A percentile compares a stretch with the other conserved stretches of the same genome.
phyloP scores from a whole-genome alignment of 2,113 vertebrate genomes.

The Zootoca vivipara region DNA sequence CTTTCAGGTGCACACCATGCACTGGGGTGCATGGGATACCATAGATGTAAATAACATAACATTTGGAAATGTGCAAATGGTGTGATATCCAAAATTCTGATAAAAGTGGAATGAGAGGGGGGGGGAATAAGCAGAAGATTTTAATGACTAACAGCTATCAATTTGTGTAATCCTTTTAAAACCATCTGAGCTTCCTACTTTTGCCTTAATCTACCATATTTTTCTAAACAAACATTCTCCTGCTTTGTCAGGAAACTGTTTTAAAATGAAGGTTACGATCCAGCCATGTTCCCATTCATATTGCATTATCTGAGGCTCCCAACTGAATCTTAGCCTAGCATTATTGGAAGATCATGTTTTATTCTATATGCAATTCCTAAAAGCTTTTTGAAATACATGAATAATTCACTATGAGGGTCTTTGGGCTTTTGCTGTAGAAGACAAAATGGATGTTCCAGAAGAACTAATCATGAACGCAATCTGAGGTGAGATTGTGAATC shows the following conservation, averaged over 20 bases:
- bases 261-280: constrained; percentile 53
- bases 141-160: background rate
- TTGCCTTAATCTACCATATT: rapidly evolving
- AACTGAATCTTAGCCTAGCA: constrained; percentile 67
- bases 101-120: too few species aligned
- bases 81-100: too few species aligned
- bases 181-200: background rate
- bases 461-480: constrained; percentile 31
- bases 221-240: constrained; percentile 13
- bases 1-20: too few species aligned
- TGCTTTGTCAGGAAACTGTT: constrained; percentile 40
- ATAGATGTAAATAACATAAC: too few species aligned
- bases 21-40: too few species aligned
- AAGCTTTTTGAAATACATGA: constrained; percentile 72
- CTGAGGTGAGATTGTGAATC: constrained; percentile 47
- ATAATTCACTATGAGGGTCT: constrained; percentile 73
- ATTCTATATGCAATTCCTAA: constrained; percentile 75
- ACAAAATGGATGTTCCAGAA: constrained; percentile 60
- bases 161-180: background rate
- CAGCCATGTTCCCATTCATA: constrained; percentile 63
- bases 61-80: too few species aligned
- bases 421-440: constrained; percentile 64
- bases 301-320: constrained; percentile 71
- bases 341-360: constrained; percentile 76
- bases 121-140: too few species aligned